Conservation (phyloP, 1,140 invertebrate species). For the Branchinecta lindahli region DNA sequence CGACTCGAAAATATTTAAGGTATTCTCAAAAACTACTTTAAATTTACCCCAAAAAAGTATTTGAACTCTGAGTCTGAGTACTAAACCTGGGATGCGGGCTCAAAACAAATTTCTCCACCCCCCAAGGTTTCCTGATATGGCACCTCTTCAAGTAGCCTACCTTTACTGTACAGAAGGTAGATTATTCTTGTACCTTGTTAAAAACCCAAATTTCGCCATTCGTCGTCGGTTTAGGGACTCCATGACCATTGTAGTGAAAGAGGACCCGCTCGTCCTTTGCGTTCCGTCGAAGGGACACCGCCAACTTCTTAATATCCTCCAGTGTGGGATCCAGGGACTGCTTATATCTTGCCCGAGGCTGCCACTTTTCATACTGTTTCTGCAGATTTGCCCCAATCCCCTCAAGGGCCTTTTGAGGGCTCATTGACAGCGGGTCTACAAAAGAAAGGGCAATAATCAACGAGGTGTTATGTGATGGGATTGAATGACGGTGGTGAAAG, state of each 20-base stretch:
- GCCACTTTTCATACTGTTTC: constrained; percentile 94
- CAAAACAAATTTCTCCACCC: too few relatives aligned
- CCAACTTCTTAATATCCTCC: constrained; percentile 86
- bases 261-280: constrained; percentile 97
- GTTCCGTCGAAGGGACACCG: constrained; percentile 82
- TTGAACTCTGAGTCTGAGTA: too few relatives aligned
- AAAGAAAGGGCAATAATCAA: background rate
- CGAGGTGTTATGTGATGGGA: background rate
- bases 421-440: constrained; percentile 59
- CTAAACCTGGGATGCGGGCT: too few relatives aligned
- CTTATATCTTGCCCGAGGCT: constrained; percentile 89
- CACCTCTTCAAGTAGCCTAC: too few relatives aligned
- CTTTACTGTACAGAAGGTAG: too few relatives aligned
- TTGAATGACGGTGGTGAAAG: too few relatives aligned
- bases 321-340: constrained; percentile 91
- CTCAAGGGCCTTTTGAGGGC: constrained; percentile 84
- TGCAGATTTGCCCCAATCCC: constrained; percentile 79
- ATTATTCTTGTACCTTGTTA: constrained; percentile 51
- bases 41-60: too few relatives aligned
- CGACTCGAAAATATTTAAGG: too few relatives aligned
- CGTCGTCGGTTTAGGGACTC: constrained; percentile 89
- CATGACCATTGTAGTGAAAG: constrained; percentile 99
- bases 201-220: constrained; percentile 99
- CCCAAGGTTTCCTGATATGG: too few relatives aligned
- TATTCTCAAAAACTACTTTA: too few relatives aligned